Base-by-base conservation (phyloP, 2,888 invertebrate species). In the Oeneis ivallda region DNA sequence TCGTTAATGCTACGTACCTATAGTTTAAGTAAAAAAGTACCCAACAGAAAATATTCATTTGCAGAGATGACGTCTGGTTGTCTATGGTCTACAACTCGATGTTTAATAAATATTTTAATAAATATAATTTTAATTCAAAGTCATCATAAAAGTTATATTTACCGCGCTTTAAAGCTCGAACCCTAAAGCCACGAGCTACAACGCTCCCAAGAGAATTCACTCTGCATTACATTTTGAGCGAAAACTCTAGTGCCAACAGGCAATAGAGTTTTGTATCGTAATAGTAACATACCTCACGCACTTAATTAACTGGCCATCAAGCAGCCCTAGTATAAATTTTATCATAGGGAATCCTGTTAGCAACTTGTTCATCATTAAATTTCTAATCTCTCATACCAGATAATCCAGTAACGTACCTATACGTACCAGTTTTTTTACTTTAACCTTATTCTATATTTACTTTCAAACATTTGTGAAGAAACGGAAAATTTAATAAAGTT, bases 321-420 rank as follows among this genome's bases (percentile, higher is more conserved):
- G n/a, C n/a, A 8, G 5, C 13, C 19, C 39, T 58, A 45, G 10
- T 10, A 11, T 57, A 43, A 45, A 47, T 58, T 34, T 45, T 45
- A 58, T 58, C 34, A 32, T 10, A n/a, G 34, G 10, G 58, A 15
- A 58, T 47, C 17, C 47, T 15, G 58, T 32, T 58, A 3, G 34
- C 47, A 47, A 15, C 45, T 32, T 15, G 58, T 43, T 56, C 13
- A 58, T 68, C 65, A 65, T 69, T 67, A 65, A 67, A 49, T 70
- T 70, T 70, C 68, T 62, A 67, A 58, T 59, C 47, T 58, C 26
- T 32, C 17, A 32, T 59, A 62, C 67, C 47, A 62, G 64, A 62
- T 45, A 67, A 54, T 64, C 64, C 56, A 60, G 64, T 61, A 52
- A 50, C 7, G 32, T 52, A 34, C n/a, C 7, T n/a, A 4, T 5